These are phyloP conservation scores for Microdon myrmicae DNA, from an alignment of 2,888 invertebrate genomes.

Conservation along the genomic window DNA sequence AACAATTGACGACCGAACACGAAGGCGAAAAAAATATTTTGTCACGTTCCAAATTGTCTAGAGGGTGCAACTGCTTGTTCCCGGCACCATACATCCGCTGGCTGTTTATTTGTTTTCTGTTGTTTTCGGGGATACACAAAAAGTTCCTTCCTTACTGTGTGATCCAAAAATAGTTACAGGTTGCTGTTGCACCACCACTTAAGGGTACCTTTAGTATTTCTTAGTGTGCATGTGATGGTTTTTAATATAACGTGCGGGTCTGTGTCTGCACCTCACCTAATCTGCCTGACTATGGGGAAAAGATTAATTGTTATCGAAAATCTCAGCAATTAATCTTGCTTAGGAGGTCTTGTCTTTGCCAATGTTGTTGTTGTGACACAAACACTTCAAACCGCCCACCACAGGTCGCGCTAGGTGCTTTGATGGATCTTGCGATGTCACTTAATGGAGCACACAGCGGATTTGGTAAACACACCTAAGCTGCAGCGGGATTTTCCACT, in stretches of 20 bases:
- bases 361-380: conserved; percentile 15
- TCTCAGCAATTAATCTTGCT: conserved; percentile 49
- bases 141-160: conserved; percentile 15
- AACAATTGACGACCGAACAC: conserved; percentile 5
- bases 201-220: conserved; percentile 27
- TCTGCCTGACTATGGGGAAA: conserved; percentile 45
- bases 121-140: conserved; percentile 35
- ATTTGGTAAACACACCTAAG: conserved; percentile 44
- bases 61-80: conserved; percentile 7
- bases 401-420: conserved; percentile 18
- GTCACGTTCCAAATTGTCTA: conserved; percentile 43
- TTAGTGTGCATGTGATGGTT: conserved; percentile 7
- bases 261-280: conserved; percentile 40
- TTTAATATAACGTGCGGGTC: conserved; percentile 3
- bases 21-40: conserved; percentile 37
- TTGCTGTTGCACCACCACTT: conserved; percentile 31
- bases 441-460: conserved; percentile 47
- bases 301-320: conserved; percentile 51
- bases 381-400: conserved; percentile 23
- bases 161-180: conserved; percentile 43
- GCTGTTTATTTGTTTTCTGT: conserved; percentile 48
- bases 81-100: too few species aligned
- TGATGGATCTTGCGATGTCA: conserved; percentile 51
- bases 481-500: conserved; percentile 7
- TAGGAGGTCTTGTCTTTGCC: conserved; percentile 7